Base-by-base conservation (phyloP, 2,888 invertebrate species). In the Netelia melanura region DNA sequence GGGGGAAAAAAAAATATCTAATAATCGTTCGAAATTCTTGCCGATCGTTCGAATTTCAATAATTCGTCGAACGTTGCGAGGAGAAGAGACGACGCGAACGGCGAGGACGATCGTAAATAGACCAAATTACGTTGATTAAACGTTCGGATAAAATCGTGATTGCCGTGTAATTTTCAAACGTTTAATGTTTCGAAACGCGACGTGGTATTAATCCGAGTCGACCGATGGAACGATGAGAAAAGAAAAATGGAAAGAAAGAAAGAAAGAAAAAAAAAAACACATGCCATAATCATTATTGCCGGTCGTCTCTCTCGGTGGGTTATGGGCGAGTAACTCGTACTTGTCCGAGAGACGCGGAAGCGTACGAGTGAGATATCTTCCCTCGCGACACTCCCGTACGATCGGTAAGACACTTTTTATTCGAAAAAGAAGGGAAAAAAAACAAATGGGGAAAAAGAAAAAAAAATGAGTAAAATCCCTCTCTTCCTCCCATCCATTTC, bases 81-180 rank as follows among this genome's bases (percentile, higher is more conserved):
- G 25, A 25, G 25, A 25, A 25, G 30, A 30, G 30, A 30, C 30
- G 30, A 30, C 25, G 30, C 30, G 30, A 30, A 30, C 30, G 30
- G 30, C 3, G 30, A 30, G 30, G 30, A 30, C 30, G 30, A 30
- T 30, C 30, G 30, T 30, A 48, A 48, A 48, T 14, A 58, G 44
- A 52, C 44, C 65, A 67, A 77, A 77, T 68, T 68, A 68, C 44
- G 44, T 68, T 77, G 67, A 77, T 77, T 68, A 77, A 77, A 77
- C 58, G 67, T 23, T 77, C 21, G 25, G 67, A 77, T 77, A 48
- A 54, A 79, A 71, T 64, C 71, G 71, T 71, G 70, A 79, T 79
- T 64, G 64, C 70, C 62, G 52, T 52, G 62, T 68, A 83, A 83
- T 83, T 83, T 83, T 74, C 67, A 74, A 65, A 67, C 83, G 83